Evolutionary conservation across 2,797 vertebrate species (phyloP), one percentile per base, ranked within the genome.

Genomic region (Falco naumanni): DNA sequence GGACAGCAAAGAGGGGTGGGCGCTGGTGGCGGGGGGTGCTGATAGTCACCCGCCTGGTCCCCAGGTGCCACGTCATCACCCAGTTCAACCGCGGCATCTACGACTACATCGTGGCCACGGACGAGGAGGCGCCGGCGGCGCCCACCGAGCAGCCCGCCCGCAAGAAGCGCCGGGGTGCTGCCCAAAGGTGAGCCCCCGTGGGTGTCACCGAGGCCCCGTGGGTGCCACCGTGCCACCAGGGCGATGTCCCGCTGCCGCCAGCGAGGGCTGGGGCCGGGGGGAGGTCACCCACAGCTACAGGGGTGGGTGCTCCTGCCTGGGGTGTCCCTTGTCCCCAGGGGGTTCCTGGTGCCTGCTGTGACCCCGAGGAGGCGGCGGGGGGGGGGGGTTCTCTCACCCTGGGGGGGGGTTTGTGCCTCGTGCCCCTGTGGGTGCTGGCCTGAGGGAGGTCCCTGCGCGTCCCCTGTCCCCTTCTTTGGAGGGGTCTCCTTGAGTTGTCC

Each of bases 21-120:
- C 34, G 34, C 18, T 7, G 2, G 2, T 4, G 17, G 14, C 1
- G 2, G 13, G 7, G 45, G 18, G 24, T 34, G 60, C 50, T n/a
- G 16, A 65, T 17, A 5, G 20, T 78, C 8, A 1, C 29, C 20
- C 2, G 2, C 20, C 7, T 22, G 1, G 8, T 54, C 18, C 59
- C 24, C 56, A 99, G 99, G 97, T 98, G 98, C 95, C 99, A 99
- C 96, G 99, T 99, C 96, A 99, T 99, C 93, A 97, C 98, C 5
- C 99, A 99, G 98, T 99, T 99, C 80, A 99, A 99, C 92, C 98
- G 98, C 26, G 99, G 99, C 3, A 98, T 99, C 91, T 99, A 99
- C 2, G 98, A 99, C 78, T 99, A 98, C 96, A 98, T 99, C 92
- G 99, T 99, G 72, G 99, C 99, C 51, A 98, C 99, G 1, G 99